phyloP scores from a whole-genome alignment of 2,113 vertebrate genomes.

The Onychostruthus taczanowskii region DNA sequence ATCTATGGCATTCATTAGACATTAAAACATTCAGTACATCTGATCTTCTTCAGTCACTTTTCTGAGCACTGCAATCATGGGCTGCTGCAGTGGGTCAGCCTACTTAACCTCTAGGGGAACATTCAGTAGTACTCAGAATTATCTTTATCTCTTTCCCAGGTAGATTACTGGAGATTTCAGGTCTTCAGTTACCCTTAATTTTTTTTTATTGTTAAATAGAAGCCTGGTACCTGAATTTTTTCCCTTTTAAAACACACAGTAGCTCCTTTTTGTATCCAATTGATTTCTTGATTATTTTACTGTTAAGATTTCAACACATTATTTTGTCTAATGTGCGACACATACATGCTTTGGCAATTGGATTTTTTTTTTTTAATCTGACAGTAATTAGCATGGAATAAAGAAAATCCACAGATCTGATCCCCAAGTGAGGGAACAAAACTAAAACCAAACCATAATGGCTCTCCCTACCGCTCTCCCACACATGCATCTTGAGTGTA shows the following conservation, averaged over 20 bases:
- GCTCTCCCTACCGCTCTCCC: neutral
- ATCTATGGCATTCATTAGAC: neutral
- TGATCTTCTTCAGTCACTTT: neutral
- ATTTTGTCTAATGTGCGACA: neutral
- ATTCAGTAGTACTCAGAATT: neutral
- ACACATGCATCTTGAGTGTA: neutral
- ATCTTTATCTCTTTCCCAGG: neutral
- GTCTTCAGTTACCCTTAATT: rapidly evolving
- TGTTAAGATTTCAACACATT: neutral
- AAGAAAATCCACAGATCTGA: neutral
- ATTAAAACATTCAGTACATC: neutral
- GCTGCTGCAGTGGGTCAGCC: neutral
- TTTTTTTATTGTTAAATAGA: neutral
- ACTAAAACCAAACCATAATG: neutral
- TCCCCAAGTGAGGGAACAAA: neutral
- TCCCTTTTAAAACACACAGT: neutral
- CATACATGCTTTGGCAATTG: neutral
- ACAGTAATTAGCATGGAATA: neutral
- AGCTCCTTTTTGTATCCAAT: neutral
- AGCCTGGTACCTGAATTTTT: neutral
- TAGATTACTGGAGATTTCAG: neutral
- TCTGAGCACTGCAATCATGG: neutral
- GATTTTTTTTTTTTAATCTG: neutral
- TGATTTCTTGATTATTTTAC: neutral
- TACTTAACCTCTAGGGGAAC: neutral